Conservation (phyloP, 2,888 invertebrate genomes). For the Boloria selene region DNA sequence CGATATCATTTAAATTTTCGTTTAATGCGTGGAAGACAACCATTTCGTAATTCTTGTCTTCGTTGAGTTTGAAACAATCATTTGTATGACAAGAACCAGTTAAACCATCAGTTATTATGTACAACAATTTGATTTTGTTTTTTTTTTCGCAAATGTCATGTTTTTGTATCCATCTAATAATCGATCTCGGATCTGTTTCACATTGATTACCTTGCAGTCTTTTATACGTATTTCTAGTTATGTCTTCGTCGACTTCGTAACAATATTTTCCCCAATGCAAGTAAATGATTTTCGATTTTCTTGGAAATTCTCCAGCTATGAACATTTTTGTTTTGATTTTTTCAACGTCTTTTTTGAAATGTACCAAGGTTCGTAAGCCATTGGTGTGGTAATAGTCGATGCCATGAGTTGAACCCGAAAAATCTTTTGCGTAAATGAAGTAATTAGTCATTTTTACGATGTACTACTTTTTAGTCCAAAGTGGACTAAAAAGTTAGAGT, state of each 20-base stretch:
- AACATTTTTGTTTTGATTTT: constrained; percentile 7
- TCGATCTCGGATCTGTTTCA: constrained; percentile 39
- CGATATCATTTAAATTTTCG: constrained; percentile 25
- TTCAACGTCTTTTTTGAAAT: constrained; percentile 13
- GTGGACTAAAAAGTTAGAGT: too few species aligned
- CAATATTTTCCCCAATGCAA: constrained; percentile 48
- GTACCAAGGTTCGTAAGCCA: neutral
- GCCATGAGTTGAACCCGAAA: neutral
- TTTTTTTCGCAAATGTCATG: constrained; percentile 28
- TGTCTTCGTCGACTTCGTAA: constrained; percentile 44
- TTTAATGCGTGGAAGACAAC: constrained; percentile 49
- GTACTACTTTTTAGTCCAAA: too few species aligned
- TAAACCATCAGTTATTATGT: constrained; percentile 50
- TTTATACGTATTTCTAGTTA: constrained; percentile 31
- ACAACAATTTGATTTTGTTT: constrained; percentile 46
- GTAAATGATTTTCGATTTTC: constrained; percentile 45
- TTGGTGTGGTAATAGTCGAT: neutral
- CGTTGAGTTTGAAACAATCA: constrained; percentile 43
- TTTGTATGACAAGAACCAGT: constrained; percentile 20
- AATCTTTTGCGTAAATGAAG: constrained; percentile 17
- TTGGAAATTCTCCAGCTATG: neutral
- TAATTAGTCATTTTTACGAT: neutral
- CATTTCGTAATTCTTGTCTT: constrained; percentile 47
- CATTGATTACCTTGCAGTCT: neutral
- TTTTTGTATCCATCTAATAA: constrained; percentile 33